A percentile compares a stretch with the other conserved stretches of the same genome.
phyloP scores from a whole-genome alignment of 2,113 vertebrate species.

The Sylvilagus bachmani region DNA sequence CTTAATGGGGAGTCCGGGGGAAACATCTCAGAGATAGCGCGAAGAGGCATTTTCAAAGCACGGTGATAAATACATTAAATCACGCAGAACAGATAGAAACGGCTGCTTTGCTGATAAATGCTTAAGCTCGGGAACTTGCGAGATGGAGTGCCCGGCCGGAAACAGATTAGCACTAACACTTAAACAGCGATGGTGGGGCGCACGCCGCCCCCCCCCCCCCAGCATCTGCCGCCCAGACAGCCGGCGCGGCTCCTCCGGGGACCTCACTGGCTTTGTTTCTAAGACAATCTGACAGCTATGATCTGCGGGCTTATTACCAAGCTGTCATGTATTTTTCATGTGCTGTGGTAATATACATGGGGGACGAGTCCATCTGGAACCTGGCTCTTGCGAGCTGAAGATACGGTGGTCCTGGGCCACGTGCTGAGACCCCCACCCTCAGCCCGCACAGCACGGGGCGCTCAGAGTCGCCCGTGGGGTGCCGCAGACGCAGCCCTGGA shows the following conservation, averaged over 20 bases:
- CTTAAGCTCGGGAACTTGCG: neutral
- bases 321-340: conserved; percentile 35
- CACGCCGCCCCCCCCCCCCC: neutral
- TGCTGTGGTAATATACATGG: conserved; percentile 42
- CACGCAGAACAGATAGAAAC: neutral
- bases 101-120: neutral
- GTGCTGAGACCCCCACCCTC: neutral
- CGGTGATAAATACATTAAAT: neutral
- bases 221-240: neutral
- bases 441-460: neutral
- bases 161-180: neutral
- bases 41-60: conserved; percentile 6
- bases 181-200: accelerated
- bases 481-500: neutral
- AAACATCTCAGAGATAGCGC: neutral
- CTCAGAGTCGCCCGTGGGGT: neutral
- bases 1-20: neutral
- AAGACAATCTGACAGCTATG: conserved; percentile 64
- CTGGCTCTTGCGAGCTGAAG: neutral
- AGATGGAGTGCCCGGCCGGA: neutral
- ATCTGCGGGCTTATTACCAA: conserved; percentile 63
- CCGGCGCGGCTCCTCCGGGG: conserved; percentile 61
- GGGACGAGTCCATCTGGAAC: neutral
- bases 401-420: neutral
- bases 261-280: conserved; percentile 56